phyloP scores from a whole-genome alignment of 2,888 invertebrate species.

The Disparrhopalites patrizii region DNA sequence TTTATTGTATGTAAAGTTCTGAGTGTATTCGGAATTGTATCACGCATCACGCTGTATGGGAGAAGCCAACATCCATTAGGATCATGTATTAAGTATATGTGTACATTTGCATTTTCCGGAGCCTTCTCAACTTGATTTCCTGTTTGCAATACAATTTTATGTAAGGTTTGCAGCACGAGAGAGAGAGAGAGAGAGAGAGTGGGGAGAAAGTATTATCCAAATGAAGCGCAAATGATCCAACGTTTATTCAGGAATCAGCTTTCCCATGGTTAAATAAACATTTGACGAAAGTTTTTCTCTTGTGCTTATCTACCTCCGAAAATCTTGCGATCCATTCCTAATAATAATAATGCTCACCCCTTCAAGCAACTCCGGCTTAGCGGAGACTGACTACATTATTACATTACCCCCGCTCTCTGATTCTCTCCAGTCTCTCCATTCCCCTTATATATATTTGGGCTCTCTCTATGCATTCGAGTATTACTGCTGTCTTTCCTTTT shows the following conservation, averaged over 20 bases:
- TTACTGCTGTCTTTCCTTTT: background rate
- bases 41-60: too few relatives aligned
- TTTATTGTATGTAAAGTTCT: too few relatives aligned
- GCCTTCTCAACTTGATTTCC: too few relatives aligned
- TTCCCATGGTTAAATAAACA: slow-evolving; percentile 28
- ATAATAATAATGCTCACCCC: slow-evolving; percentile 17
- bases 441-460: background rate
- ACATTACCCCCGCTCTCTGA: slow-evolving; percentile 6
- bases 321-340: slow-evolving; percentile 19
- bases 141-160: too few relatives aligned
- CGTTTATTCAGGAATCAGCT: slow-evolving; percentile 32
- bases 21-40: too few relatives aligned
- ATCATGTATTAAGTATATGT: too few relatives aligned
- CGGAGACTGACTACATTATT: slow-evolving; percentile 8
- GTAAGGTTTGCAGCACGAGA: too few relatives aligned
- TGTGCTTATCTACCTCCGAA: slow-evolving; percentile 1
- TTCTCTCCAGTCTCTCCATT: background rate
- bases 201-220: slow-evolving; percentile 18
- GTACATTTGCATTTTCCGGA: too few relatives aligned
- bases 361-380: background rate
- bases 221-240: slow-evolving; percentile 28
- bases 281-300: slow-evolving; percentile 6
- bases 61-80: too few relatives aligned
- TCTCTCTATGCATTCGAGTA: too few relatives aligned
- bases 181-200: slow-evolving; percentile 4